Base-by-base conservation (phyloP, 2,113 vertebrate species). In the Pelecanus crispus region DNA sequence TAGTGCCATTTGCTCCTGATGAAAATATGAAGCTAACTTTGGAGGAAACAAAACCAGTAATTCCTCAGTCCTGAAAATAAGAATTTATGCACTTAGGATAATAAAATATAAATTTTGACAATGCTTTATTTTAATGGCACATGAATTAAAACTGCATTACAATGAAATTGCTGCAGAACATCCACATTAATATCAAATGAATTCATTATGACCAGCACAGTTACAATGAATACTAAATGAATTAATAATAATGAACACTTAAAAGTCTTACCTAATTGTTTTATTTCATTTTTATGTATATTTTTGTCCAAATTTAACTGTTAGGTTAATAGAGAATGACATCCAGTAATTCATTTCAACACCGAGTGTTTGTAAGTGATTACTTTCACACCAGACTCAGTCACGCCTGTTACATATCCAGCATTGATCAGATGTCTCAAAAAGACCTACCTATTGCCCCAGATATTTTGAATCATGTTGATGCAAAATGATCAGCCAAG, bases 261-360 rank as follows among this genome's bases (percentile, higher is more conserved):
- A n/a, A 96, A 97, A 98, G 94, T 97, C 97, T 97, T 98, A 93
- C 90, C 92, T 98, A 98, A 98, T 98, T 98, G 96, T 98, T 98
- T 98, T 98, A 98, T 98, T 98, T 98, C 97, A 98, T 98, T 98
- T 98, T 98, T 98, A 98, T 98, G 97, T 97, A 96, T 98, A 97
- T 97, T 98, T 97, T 97, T 97, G 84, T 96, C 97, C 83, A 97
- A 97, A 96, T 97, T 98, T 98, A 98, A 98, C 97, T 94, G 93
- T 94, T 98, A 97, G 95, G 97, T 98, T 98, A 98, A 98, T 98
- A 97, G 96, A 96, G 66, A 98, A 95, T 97, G 97, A 96, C 97
- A 97, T 91, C 85, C 28, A 45, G 94, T 97, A 97, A 97, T 97
- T 97, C 66, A 97, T 97, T 98, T 98, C 93, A 79, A 91, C 87